phyloP scores from a whole-genome alignment of 2,113 vertebrate species.

The Opisthocomus hoazin region DNA sequence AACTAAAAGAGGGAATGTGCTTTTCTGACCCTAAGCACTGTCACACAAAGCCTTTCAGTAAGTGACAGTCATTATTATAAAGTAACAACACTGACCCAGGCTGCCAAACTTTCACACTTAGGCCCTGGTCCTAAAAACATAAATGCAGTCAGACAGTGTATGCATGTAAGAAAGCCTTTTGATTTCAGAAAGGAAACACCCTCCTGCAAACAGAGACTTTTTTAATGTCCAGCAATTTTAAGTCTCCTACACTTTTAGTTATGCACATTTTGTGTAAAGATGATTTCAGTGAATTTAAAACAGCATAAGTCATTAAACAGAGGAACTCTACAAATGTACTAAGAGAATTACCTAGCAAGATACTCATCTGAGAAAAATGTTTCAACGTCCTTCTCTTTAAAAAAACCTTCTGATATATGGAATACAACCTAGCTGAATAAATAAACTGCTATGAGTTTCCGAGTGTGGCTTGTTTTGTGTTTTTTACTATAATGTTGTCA shows the following conservation, averaged over 20 bases:
- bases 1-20: background rate
- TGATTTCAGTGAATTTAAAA: constrained; percentile 6
- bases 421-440: background rate
- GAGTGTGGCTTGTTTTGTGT: background rate
- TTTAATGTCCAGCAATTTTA: background rate
- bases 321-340: background rate
- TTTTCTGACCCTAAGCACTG: background rate
- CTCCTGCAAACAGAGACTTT: background rate
- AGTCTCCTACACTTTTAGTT: background rate
- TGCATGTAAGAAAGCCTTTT: background rate
- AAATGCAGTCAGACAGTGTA: background rate
- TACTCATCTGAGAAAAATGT: background rate
- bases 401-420: background rate
- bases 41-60: background rate
- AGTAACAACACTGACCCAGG: fast-evolving
- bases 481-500: background rate
- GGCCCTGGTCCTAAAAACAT: background rate
- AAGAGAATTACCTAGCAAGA: background rate
- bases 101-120: background rate
- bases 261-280: background rate
- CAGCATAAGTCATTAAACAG: background rate
- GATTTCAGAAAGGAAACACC: background rate
- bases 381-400: background rate
- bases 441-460: background rate
- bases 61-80: too few relatives aligned